Evolutionary conservation across 2,888 invertebrate species (phyloP), one percentile per base, ranked within the genome.

Genomic region (Paralinhomoeus sp.): DNA sequence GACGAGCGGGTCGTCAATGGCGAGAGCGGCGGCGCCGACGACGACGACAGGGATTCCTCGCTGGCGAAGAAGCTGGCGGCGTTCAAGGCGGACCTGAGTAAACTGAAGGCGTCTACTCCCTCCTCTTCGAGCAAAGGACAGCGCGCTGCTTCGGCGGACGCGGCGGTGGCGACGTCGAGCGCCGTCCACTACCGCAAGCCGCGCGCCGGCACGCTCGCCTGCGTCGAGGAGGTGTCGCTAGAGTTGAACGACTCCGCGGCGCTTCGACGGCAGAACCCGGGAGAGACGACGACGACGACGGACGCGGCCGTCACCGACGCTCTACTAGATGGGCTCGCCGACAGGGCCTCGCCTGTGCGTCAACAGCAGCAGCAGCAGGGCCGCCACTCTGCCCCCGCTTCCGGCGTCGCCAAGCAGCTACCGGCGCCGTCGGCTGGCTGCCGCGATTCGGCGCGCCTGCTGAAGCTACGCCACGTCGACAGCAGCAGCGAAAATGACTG

Each of bases 41-140:
- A n/a, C n/a, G 27, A 9, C 27, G 27, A 27, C 27, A 5, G 27
- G 7, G 27, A 27, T 12, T 27, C 27, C 27, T 27, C 27, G 5
- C 12, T 43, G 21, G 22, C 18, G 24, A 43, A 37, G 39, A 43
- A 43, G 24, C 21, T 43, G 31, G 34, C 40, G 23, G 44, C 44
- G 1, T 12, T 44, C 31, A 44, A 44, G 40, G 18, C 24, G 18
- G 39, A 38, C 48, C 49, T 46, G 51, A 50, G 38, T 43, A 49
- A 27, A 42, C 43, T 36, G 36, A 36, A 36, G 7, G 20, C 17
- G 9, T 27, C n/a, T 7, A 36, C 36, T 7, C 9, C 3, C 20
- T 17, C n/a, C 20, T 36, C 36, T 7, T 17, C n/a, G 9, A n/a
- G n/a, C n/a, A n/a, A n/a, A n/a, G n/a, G n/a, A n/a, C n/a, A n/a